A percentile compares a stretch with the other conserved stretches of the same genome.
phyloP scores from a whole-genome alignment of 1,140 invertebrate species.

The Mycetomoellerius zeteki region DNA sequence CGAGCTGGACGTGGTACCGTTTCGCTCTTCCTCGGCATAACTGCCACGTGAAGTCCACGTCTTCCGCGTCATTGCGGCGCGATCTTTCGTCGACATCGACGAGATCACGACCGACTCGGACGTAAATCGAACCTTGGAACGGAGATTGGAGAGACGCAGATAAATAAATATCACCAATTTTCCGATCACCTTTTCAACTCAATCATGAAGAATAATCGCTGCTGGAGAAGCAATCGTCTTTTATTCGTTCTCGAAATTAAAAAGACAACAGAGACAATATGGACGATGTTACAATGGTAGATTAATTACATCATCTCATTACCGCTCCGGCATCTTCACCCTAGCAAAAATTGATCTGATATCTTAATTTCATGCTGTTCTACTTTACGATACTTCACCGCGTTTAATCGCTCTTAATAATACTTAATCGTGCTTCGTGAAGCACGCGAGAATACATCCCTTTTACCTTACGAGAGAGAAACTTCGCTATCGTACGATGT shows the following conservation, averaged over 20 bases:
- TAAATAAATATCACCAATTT: slow-evolving; percentile 64
- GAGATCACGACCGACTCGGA: slow-evolving; percentile 26
- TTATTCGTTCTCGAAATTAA: not conserved
- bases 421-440: slow-evolving; percentile 21
- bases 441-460: slow-evolving; percentile 21
- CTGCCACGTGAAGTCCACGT: slow-evolving; percentile 78
- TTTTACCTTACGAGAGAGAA: slow-evolving; percentile 30
- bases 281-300: not conserved
- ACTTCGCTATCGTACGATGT: slow-evolving; percentile 31
- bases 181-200: slow-evolving; percentile 29
- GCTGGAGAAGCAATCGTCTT: not conserved
- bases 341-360: slow-evolving; percentile 10
- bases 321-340: not conserved
- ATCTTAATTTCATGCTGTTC: slow-evolving; percentile 9
- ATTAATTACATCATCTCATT: slow-evolving; percentile 27
- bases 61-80: slow-evolving; percentile 79
- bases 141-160: slow-evolving; percentile 40
- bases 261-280: not conserved
- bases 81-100: slow-evolving; percentile 71
- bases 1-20: slow-evolving; percentile 6
- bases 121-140: slow-evolving; percentile 63
- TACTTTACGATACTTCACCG: slow-evolving; percentile 26
- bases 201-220: not conserved
- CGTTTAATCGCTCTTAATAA: slow-evolving; percentile 43
- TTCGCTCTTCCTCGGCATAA: slow-evolving; percentile 44